phyloP scores from a whole-genome alignment of 2,113 vertebrate genomes.

The Phaethornis superciliosus region DNA sequence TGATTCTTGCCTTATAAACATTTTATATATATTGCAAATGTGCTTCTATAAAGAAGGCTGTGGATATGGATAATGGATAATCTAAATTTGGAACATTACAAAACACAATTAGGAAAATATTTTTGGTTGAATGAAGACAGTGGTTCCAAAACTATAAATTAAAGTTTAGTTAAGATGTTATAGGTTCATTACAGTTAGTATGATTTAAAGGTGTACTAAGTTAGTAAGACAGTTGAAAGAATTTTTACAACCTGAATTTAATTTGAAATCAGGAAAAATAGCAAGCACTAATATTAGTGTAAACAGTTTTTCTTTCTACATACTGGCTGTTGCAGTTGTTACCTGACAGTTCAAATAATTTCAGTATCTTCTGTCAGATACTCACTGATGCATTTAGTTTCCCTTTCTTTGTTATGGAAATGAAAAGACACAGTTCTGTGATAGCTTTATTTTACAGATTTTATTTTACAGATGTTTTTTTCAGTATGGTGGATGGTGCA shows the following conservation, averaged over 20 bases:
- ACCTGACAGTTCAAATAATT: neutral
- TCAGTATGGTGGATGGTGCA: neutral
- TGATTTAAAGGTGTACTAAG: neutral
- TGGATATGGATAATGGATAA: neutral
- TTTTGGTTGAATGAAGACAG: neutral
- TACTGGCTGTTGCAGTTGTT: neutral
- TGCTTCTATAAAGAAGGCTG: neutral
- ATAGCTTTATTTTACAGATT: neutral
- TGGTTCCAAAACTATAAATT: neutral
- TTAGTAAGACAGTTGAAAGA: neutral
- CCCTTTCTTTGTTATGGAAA: neutral
- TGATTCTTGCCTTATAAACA: neutral
- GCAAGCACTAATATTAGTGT: neutral
- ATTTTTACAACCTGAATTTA: neutral
- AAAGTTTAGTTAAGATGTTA: neutral
- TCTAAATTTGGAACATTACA: neutral
- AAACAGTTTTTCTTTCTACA: neutral
- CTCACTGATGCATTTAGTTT: neutral
- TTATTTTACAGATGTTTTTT: conserved; percentile 21
- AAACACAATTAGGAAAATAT: neutral
- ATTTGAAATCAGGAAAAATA: neutral
- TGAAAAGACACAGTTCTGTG: neutral
- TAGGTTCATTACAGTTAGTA: neutral
- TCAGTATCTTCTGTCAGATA: neutral
- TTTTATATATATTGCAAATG: neutral